phyloP scores from a whole-genome alignment of 2,113 vertebrate species.

The Daboia siamensis region DNA sequence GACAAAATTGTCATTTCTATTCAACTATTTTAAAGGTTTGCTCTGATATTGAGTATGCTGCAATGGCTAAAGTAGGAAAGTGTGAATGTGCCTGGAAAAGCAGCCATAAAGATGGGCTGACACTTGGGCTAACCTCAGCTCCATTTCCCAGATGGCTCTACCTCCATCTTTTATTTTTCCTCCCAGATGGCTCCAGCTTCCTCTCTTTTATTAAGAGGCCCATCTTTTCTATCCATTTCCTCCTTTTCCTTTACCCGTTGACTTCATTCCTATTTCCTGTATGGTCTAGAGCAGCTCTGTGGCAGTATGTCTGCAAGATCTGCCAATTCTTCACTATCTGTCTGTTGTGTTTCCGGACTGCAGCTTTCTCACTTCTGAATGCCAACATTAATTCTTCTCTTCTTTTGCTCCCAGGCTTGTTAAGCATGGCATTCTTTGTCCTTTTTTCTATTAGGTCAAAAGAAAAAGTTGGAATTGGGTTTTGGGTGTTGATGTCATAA shows the following conservation, averaged over 20 bases:
- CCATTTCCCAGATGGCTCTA: neutral
- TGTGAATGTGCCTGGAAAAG: neutral
- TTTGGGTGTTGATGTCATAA: neutral
- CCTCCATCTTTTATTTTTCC: neutral
- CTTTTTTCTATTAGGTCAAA: neutral
- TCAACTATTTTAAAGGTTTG: slow-evolving; percentile 35
- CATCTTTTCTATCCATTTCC: neutral
- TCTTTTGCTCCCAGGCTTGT: neutral
- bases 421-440: neutral
- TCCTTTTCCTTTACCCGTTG: neutral
- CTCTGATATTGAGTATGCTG: neutral
- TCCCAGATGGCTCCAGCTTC: neutral
- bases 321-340: neutral
- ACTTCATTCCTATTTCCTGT: neutral
- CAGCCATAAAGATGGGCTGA: neutral
- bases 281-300: neutral
- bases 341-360: neutral
- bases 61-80: neutral
- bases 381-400: neutral
- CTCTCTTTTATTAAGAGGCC: neutral
- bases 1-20: slow-evolving; percentile 32
- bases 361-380: neutral
- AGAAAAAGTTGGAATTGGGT: neutral
- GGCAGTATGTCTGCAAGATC: neutral
- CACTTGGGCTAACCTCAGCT: neutral